Conservation (phyloP, 2,113 vertebrate species). For the Campylomormyrus tamandua region DNA sequence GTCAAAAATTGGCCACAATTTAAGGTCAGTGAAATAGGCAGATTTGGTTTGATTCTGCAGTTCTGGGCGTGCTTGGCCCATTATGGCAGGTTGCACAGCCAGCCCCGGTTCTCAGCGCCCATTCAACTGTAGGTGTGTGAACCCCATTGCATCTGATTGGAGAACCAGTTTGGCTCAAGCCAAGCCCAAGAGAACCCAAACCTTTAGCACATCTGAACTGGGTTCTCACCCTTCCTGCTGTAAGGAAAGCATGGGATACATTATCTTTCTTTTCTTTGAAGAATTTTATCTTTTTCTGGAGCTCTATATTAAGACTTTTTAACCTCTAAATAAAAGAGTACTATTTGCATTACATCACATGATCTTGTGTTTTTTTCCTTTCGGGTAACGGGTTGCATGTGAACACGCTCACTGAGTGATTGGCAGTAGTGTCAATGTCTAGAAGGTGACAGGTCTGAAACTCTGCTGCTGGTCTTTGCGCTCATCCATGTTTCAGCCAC, state of each 20-base stretch:
- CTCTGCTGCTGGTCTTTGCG: not conserved
- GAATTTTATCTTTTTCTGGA: conserved; percentile 75
- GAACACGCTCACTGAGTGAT: not conserved
- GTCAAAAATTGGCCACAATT: not conserved
- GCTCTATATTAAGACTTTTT: conserved; percentile 80
- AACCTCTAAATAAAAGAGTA: conserved; percentile 73
- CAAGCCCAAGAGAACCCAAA: conserved; percentile 54
- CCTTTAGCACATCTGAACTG: conserved; percentile 49
- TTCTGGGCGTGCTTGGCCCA: not conserved
- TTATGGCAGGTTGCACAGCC: not conserved
- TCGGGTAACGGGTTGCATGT: not conserved
- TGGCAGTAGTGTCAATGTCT: not conserved
- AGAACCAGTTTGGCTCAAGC: not conserved
- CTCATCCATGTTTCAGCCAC: not conserved
- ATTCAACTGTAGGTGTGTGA: not conserved
- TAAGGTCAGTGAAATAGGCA: not conserved
- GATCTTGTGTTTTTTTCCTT: not conserved
- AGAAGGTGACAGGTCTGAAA: not conserved
- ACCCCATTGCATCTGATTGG: not conserved
- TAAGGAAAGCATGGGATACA: conserved; percentile 64
- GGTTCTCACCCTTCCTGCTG: conserved; percentile 58
- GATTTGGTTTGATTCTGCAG: not conserved
- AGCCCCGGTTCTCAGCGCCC: not conserved
- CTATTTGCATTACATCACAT: conserved; percentile 64
- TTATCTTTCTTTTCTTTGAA: conserved; percentile 57